A percentile compares a stretch with the other conserved stretches of the same genome.
phyloP scores from a whole-genome alignment of 2,888 invertebrate genomes.

The Neocrepidodera transversa region DNA sequence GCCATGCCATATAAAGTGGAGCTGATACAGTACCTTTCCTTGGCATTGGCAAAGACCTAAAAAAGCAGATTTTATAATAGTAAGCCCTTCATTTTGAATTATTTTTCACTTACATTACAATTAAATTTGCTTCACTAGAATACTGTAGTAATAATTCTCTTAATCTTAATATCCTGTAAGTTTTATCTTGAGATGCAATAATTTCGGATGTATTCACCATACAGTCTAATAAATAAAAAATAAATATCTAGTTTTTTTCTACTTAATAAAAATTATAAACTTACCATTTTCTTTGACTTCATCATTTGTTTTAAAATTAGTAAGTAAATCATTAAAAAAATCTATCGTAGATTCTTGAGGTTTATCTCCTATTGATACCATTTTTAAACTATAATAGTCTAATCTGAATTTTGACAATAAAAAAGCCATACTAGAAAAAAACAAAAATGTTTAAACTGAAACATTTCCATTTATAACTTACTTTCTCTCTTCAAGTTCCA shows the following conservation, averaged over 20 bases:
- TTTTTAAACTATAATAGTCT: slow-evolving; percentile 88
- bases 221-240: slow-evolving; percentile 62
- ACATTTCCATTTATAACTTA: slow-evolving; percentile 58
- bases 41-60: slow-evolving; percentile 89
- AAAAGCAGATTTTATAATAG: slow-evolving; percentile 25
- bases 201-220: slow-evolving; percentile 77
- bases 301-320: slow-evolving; percentile 67
- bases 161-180: slow-evolving; percentile 87
- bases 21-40: slow-evolving; percentile 88
- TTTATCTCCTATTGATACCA: slow-evolving; percentile 88
- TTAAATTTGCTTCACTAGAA: slow-evolving; percentile 84
- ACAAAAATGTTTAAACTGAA: neutral
- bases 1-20: slow-evolving; percentile 94
- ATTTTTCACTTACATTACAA: slow-evolving; percentile 85
- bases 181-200: slow-evolving; percentile 80
- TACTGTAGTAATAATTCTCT: slow-evolving; percentile 89
- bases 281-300: slow-evolving; percentile 52
- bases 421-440: slow-evolving; percentile 83
- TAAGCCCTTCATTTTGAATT: neutral
- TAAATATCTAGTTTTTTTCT: neutral
- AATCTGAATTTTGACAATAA: slow-evolving; percentile 93
- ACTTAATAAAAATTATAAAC: neutral
- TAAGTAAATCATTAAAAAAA: slow-evolving; percentile 76
- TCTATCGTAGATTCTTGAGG: slow-evolving; percentile 77
- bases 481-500: slow-evolving; percentile 86